Evolutionary conservation across 2,888 invertebrate genomes (phyloP).

Genomic region (Thera obeliscata): DNA sequence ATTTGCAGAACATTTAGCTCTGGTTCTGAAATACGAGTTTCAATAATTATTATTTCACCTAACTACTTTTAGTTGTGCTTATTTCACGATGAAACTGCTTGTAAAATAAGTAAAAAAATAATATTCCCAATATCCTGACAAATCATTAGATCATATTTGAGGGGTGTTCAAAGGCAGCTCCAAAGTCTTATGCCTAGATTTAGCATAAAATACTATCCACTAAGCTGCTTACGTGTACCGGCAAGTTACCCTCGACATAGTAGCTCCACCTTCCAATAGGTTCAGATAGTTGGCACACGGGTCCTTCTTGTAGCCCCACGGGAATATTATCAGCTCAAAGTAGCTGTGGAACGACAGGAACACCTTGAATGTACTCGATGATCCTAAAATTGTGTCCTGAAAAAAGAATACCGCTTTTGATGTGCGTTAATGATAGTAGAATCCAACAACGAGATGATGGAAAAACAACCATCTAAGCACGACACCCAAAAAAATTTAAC

Average conservation of each 20-base stretch:
- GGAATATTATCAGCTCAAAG: slow-evolving; percentile 76
- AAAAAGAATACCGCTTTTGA: slow-evolving; percentile 33
- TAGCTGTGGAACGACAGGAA: slow-evolving; percentile 79
- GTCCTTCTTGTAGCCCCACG: slow-evolving; percentile 72
- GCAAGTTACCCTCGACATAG: slow-evolving; percentile 73
- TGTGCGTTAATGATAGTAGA: not conserved
- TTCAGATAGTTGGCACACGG: slow-evolving; percentile 72
- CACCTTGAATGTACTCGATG: slow-evolving; percentile 67
- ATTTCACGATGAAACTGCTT: no score
- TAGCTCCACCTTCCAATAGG: slow-evolving; percentile 67
- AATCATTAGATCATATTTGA: no score
- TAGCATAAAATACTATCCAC: slow-evolving; percentile 29
- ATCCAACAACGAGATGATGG: no score
- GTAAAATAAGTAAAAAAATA: no score
- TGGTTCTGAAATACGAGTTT: no score
- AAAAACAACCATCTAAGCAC: no score
- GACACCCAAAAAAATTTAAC: no score
- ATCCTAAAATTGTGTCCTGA: slow-evolving; percentile 71
- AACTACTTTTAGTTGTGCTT: no score
- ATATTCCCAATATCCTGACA: no score
- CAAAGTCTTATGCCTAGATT: not conserved
- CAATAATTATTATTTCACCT: no score
- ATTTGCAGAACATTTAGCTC: no score
- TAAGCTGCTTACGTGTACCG: slow-evolving; percentile 46
- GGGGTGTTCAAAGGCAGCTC: no score